These are phyloP conservation scores for Drosophila pachea DNA, from an alignment of 1,140 invertebrate genomes.

Conservation along the genomic window DNA sequence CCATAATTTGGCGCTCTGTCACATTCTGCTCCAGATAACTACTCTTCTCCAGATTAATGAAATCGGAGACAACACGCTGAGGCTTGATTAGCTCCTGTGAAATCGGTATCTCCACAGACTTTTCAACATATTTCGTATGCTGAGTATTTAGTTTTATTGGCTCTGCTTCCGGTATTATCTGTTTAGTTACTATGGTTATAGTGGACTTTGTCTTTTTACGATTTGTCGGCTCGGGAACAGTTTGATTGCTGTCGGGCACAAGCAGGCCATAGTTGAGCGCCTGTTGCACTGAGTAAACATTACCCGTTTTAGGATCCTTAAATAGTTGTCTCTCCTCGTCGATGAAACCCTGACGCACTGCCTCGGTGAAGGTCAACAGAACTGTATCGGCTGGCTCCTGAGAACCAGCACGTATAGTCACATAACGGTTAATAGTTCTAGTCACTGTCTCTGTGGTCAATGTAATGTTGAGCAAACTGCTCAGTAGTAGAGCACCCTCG, in stretches of 20 bases:
- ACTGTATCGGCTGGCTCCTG: constrained; percentile 81
- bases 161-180: constrained; percentile 71
- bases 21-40: constrained; percentile 68
- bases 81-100: constrained; percentile 73
- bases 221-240: constrained; percentile 63
- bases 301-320: constrained; percentile 87
- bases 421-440: constrained; percentile 88
- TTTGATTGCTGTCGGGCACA: constrained; percentile 81
- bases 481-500: constrained; percentile 90
- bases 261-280: constrained; percentile 87
- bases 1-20: constrained; percentile 80
- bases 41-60: constrained; percentile 78
- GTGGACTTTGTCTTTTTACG: constrained; percentile 78
- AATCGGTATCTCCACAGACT: constrained; percentile 70
- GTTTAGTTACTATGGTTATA: constrained; percentile 78
- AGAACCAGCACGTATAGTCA: constrained; percentile 82
- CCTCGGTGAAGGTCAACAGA: constrained; percentile 87
- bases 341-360: constrained; percentile 87
- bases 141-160: constrained; percentile 79
- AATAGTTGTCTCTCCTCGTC: constrained; percentile 89
- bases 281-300: constrained; percentile 88
- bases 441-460: constrained; percentile 91
- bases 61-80: constrained; percentile 79
- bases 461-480: constrained; percentile 90
- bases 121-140: constrained; percentile 72